These are phyloP conservation scores for Eulemur albifrons DNA, from an alignment of 2,797 vertebrate species.

Conservation along the genomic window DNA sequence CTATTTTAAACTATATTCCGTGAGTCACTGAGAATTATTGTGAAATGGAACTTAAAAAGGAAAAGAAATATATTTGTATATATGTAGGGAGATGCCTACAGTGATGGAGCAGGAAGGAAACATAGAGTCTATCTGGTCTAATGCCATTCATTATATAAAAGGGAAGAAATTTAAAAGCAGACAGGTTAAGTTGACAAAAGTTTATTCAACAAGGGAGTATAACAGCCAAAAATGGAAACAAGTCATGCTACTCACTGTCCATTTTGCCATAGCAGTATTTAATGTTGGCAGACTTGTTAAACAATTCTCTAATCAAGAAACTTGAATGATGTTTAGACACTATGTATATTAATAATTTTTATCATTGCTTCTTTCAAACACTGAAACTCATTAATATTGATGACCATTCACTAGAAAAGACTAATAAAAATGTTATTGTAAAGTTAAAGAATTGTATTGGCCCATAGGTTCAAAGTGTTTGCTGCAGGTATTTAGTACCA, in stretches of 20 bases:
- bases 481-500: background rate
- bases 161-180: background rate
- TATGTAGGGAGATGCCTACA: background rate
- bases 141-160: background rate
- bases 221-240: background rate
- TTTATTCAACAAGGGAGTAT: background rate
- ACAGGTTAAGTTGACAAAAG: background rate
- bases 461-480: background rate
- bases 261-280: background rate
- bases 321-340: background rate
- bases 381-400: background rate
- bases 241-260: background rate
- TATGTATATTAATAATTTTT: background rate
- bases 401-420: background rate
- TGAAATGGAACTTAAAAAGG: background rate
- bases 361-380: background rate
- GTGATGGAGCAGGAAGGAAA: background rate
- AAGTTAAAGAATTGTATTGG: background rate
- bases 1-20: background rate
- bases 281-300: background rate
- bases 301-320: background rate
- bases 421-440: background rate
- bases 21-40: constrained; percentile 14
- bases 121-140: background rate
- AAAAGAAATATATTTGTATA: background rate